These are phyloP conservation scores for Ardeotis arabs DNA, from an alignment of 2,113 vertebrate genomes.

Conservation along the genomic window DNA sequence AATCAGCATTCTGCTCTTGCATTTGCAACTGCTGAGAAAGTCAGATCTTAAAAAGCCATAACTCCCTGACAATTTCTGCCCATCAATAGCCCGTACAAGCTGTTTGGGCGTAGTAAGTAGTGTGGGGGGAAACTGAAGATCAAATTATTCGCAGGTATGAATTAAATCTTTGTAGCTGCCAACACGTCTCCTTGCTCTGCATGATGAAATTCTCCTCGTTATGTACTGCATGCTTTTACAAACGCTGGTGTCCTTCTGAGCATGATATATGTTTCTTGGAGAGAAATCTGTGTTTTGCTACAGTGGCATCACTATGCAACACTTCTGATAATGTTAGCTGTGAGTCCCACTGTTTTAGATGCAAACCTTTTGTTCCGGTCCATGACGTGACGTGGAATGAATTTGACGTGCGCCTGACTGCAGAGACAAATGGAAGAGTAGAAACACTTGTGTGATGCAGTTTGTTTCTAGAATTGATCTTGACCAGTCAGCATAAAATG, in stretches of 20 bases:
- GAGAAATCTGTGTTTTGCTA: conserved; percentile 2
- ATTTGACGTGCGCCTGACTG: not conserved
- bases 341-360: not conserved
- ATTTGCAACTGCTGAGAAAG: conserved; percentile 60
- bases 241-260: not conserved
- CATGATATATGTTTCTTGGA: not conserved
- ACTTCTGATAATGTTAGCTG: not conserved
- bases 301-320: not conserved
- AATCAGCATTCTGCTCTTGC: conserved; percentile 61
- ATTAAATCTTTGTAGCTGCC: not conserved
- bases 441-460: not conserved
- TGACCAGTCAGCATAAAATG: conserved; percentile 20
- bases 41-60: conserved; percentile 54
- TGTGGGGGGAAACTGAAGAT: conserved; percentile 8
- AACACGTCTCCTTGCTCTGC: not conserved
- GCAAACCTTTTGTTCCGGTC: not conserved
- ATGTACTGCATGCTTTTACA: not conserved
- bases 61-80: conserved; percentile 44
- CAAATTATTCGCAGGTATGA: conserved; percentile 36
- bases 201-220: not conserved
- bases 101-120: not conserved
- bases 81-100: not conserved
- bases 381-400: rapidly evolving
- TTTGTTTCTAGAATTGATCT: conserved; percentile 32
- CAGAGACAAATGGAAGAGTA: not conserved